Percentiles rank a stretch among this genome's conserved stretches.
Evolutionary conservation across 1,140 invertebrate species (phyloP).

Genomic region (Ptiloglossa arizonensis): DNA sequence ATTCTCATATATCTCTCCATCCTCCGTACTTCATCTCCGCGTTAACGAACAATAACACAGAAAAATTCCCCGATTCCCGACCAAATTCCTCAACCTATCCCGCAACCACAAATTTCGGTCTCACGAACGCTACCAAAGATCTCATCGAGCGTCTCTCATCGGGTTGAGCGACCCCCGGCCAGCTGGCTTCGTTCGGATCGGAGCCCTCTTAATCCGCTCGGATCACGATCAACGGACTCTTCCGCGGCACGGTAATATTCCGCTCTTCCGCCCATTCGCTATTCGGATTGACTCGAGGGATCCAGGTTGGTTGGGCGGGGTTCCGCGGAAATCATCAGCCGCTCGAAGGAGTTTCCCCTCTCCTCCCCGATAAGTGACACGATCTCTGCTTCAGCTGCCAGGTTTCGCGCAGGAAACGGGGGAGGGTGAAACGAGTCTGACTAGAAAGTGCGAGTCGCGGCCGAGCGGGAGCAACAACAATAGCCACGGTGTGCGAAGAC

Average conservation of each 20-base stretch:
- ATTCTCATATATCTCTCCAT: no score
- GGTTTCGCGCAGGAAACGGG: slow-evolving; percentile 20
- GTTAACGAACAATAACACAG: no score
- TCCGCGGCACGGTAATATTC: neutral
- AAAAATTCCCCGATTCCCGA: no score
- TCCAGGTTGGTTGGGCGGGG: slow-evolving; percentile 33
- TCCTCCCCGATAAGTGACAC: neutral
- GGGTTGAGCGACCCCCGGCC: no score
- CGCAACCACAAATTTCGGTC: no score
- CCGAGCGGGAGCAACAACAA: slow-evolving; percentile 41
- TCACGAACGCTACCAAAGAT: no score
- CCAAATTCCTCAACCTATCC: no score
- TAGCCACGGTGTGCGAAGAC: slow-evolving; percentile 29
- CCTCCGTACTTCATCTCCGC: no score
- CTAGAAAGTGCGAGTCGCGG: slow-evolving; percentile 53
- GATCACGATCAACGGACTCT: neutral
- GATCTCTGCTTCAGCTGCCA: neutral
- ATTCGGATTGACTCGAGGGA: slow-evolving; percentile 1
- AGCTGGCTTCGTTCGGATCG: no score
- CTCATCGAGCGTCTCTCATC: no score
- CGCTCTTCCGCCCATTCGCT: slow-evolving; percentile 1
- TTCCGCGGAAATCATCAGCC: slow-evolving; percentile 43
- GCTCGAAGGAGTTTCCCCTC: slow-evolving; percentile 12
- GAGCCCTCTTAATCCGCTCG: neutral
- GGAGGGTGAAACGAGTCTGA: slow-evolving; percentile 38